Conservation (phyloP, 2,888 invertebrate species). For the Achlya flavicornis region DNA sequence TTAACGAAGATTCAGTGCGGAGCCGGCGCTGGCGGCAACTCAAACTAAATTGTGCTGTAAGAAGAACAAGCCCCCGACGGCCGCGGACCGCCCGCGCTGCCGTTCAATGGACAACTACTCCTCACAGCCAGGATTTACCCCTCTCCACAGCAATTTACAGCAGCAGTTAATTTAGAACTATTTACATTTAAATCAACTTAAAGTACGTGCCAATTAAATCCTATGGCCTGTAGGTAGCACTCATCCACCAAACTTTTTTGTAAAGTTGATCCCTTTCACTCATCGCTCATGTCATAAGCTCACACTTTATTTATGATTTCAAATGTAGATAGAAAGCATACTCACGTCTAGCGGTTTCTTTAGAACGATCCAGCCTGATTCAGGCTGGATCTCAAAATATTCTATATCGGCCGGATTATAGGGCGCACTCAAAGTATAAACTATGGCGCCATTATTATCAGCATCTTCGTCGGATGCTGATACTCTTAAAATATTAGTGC, state of each 20-base stretch:
- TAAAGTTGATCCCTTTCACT: conserved; percentile 80
- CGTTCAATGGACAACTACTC: conserved; percentile 82
- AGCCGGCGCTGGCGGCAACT: conserved; percentile 86
- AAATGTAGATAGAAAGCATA: conserved; percentile 68
- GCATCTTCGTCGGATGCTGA: conserved; percentile 99
- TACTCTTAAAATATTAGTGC: conserved; percentile 96
- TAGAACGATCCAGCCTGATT: conserved; percentile 98
- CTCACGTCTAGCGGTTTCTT: conserved; percentile 98
- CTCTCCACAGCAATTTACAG: conserved; percentile 80
- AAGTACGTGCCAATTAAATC: conserved; percentile 83
- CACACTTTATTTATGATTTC: conserved; percentile 46
- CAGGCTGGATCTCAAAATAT: conserved; percentile 98
- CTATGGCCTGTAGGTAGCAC: conserved; percentile 83
- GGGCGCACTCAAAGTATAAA: conserved; percentile 95
- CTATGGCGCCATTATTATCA: conserved; percentile 97
- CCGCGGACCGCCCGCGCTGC: conserved; percentile 49
- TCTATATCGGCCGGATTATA: conserved; percentile 95
- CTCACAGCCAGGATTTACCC: conserved; percentile 82
- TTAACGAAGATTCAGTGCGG: conserved; percentile 80
- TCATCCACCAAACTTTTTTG: conserved; percentile 83
- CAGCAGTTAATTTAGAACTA: conserved; percentile 82
- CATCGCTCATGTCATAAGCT: conserved; percentile 70
- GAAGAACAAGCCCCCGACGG: conserved; percentile 85
- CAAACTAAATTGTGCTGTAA: conserved; percentile 89
- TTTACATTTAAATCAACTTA: conserved; percentile 80